Evolutionary conservation across 2,113 vertebrate genomes (phyloP), one percentile per base, ranked within the genome.

Genomic region (Xyrauchen texanus): DNA sequence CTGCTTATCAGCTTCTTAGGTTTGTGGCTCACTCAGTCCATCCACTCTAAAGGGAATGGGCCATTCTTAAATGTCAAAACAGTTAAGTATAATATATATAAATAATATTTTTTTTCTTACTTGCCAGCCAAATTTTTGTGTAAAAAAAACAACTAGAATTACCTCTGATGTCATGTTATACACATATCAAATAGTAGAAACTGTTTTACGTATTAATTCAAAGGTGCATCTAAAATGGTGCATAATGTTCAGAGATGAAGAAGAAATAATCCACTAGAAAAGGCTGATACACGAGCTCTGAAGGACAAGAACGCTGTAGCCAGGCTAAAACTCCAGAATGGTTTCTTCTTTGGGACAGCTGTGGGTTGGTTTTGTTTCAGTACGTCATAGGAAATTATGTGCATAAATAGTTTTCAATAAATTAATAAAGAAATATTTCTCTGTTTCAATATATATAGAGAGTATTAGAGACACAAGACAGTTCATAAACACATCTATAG

Each of bases 371-470:
- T 80, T 72, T 42, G 34, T 81, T 81, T 78, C 68, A 63, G 52
- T 77, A 70, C 8, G 47, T 68, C 53, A 68, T 53, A 61, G 67
- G 79, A 84, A 84, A 77, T 77, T 79, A 81, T 79, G 46, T 85
- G 66, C 71, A 85, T 85, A 86, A 85, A 87, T 84, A 87, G 77
- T 66, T 69, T 57, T 86, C 68, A 90, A 90, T 90, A 91, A 90
- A 93, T 91, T 88, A 90, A 88, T 88, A 87, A 90, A 69, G 76
- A 86, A 70, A 77, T 47, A 46, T 79, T 71, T 73, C 86, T 86
- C 85, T 81, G 74, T 80, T 77, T 51, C 76, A 62, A 63, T 64
- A 80, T 83, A 81, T 83, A 85, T 81, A 85, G 79, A 80, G 71
- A n/a, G 80, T 75, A 69, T 45, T 8, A 68, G 70, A 78, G 21